Base-by-base conservation (phyloP, 2,797 vertebrate species). In the Clarias laeviceps region DNA sequence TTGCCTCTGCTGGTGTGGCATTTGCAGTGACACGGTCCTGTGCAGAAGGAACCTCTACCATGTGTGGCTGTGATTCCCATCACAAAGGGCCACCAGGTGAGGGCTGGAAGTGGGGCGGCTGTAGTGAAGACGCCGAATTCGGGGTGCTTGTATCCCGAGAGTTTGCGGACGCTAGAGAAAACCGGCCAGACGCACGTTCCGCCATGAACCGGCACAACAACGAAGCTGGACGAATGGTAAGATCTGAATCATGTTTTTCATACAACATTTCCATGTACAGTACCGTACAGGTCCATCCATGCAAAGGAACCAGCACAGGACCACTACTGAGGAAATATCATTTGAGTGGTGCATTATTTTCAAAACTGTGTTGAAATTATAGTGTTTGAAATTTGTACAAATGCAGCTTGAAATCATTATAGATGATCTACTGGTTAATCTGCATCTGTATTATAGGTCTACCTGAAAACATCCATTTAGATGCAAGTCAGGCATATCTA, bases 121-220 rank as follows among this genome's bases (percentile, higher is more conserved):
- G 98, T 95, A 99, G 98, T 0, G 98, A 99, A 91, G 98, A 99
- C 1, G 96, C 97, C 2, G 98, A 99, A 88, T 99, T 99, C 1
- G 98, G 98, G 2, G 97, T 97, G 87, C 96, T 97, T 94, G 98
- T 99, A 88, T 99, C 97, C 54, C 94, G 98, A 68, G 98, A 99
- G 91, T 99, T 99, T 12, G 98, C 97, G 0, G 98, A 99, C 0
- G 98, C 98, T 7, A 93, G 97, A 22, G 98, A 99, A 91, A 99
- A 99, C 94, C 92, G 98, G 0, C 98, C 97, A 0, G 98, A 99
- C 0, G 98, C 98, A 1, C 97, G 98, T 2, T 99, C 98, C 0
- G 98, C 98, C 2, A 99, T 99, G 98, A 99, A 99, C 93, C 94
- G 98, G 40, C 98, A 99, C 95, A 99, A 99, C 95, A 99, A 99